A percentile compares a stretch with the other conserved stretches of the same genome.
Evolutionary conservation across 1,140 invertebrate genomes (phyloP).

Genomic region (Paraescarpia echinospica): DNA sequence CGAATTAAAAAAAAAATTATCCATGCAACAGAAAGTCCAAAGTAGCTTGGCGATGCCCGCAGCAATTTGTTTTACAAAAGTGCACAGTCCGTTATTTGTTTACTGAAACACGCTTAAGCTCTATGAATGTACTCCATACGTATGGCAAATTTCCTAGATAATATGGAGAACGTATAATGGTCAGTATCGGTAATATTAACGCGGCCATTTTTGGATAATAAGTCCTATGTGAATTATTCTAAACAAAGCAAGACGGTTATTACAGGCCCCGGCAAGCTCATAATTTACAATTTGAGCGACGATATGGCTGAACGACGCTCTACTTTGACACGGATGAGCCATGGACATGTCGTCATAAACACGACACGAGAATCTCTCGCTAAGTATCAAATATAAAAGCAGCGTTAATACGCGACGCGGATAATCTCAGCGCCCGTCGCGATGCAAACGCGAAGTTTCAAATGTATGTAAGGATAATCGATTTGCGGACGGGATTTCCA

Average conservation of each 20-base stretch:
- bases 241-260: neutral
- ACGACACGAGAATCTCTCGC: neutral
- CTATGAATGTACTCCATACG: too few species aligned
- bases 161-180: too few species aligned
- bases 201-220: neutral
- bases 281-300: neutral
- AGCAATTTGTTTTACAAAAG: too few species aligned
- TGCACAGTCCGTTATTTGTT: too few species aligned
- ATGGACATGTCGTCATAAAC: neutral
- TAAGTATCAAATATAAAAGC: conserved; percentile 6
- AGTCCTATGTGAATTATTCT: neutral
- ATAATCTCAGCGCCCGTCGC: neutral
- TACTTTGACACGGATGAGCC: neutral
- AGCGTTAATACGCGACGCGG: neutral
- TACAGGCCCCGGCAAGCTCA: neutral
- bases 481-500: neutral
- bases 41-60: too few species aligned
- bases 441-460: neutral
- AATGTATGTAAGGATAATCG: conserved; percentile 6
- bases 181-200: neutral
- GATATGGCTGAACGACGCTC: neutral
- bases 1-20: too few species aligned
- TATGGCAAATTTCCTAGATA: too few species aligned
- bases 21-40: too few species aligned
- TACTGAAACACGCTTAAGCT: too few species aligned